A percentile compares a stretch with the other conserved stretches of the same genome.
Conservation (phyloP, 2,797 vertebrate species). For the Aulostomus chinensis region DNA sequence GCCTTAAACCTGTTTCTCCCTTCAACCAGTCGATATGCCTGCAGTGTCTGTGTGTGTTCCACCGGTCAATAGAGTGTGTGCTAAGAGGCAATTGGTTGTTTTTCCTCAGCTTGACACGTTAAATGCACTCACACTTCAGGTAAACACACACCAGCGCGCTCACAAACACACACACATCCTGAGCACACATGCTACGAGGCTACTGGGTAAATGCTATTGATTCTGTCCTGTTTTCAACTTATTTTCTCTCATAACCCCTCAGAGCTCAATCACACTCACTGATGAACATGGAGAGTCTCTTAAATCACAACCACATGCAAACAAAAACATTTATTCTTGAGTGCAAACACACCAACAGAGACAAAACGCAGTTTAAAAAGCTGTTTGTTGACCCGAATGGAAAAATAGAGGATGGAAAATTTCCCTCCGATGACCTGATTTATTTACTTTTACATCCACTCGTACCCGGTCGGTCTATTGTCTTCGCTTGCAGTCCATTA, state of each 20-base stretch:
- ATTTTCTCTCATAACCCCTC: slow-evolving; percentile 69
- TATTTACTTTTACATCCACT: slow-evolving; percentile 27
- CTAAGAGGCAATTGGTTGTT: slow-evolving; percentile 82
- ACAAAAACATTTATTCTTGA: slow-evolving; percentile 47
- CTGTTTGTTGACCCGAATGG: slow-evolving; percentile 30
- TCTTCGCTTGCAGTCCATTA: slow-evolving; percentile 13
- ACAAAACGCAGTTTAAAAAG: slow-evolving; percentile 18
- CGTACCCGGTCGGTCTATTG: not conserved
- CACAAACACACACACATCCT: slow-evolving; percentile 3
- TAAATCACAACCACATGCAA: slow-evolving; percentile 49
- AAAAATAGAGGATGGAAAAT: slow-evolving; percentile 33
- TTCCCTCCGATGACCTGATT: slow-evolving; percentile 16
- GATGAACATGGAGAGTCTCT: slow-evolving; percentile 64
- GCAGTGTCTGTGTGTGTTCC: slow-evolving; percentile 44
- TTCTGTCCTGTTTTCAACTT: slow-evolving; percentile 74
- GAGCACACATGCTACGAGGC: slow-evolving; percentile 14
- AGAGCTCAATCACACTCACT: slow-evolving; percentile 63
- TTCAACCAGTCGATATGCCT: slow-evolving; percentile 65
- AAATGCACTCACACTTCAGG: slow-evolving; percentile 82
- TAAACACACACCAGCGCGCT: slow-evolving; percentile 48
- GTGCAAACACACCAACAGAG: slow-evolving; percentile 22
- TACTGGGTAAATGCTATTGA: slow-evolving; percentile 82
- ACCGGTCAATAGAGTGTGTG: slow-evolving; percentile 74
- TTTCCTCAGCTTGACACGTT: slow-evolving; percentile 80
- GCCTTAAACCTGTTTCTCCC: slow-evolving; percentile 69